Conservation (phyloP, 2,888 invertebrate species). For the Nineta flava region DNA sequence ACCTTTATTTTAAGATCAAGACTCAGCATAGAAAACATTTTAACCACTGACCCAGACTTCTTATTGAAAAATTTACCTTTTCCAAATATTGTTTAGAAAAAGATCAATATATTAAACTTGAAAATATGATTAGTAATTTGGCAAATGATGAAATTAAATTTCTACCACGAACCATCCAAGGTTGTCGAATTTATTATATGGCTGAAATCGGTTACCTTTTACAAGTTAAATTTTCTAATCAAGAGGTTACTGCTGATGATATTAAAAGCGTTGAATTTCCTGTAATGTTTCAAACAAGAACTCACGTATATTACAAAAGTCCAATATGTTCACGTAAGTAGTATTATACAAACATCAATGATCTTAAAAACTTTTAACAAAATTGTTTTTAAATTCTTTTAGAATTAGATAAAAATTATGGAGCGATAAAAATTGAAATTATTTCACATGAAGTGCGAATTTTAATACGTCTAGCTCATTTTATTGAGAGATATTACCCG, state of each 20-base stretch:
- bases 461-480: conserved; percentile 47
- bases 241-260: neutral
- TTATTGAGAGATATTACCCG: conserved; percentile 40
- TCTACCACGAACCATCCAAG: conserved; percentile 46
- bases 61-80: no score
- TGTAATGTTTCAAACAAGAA: conserved; percentile 1
- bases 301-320: conserved; percentile 46
- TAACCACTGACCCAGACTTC: no score
- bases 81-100: conserved; percentile 37
- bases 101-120: conserved; percentile 49
- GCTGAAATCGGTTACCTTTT: conserved; percentile 68
- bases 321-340: conserved; percentile 40
- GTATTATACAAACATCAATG: neutral
- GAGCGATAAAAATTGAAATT: conserved; percentile 65
- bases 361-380: neutral
- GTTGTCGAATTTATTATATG: conserved; percentile 51
- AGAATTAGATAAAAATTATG: conserved; percentile 62
- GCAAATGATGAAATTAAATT: conserved; percentile 52
- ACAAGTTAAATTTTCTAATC: conserved; percentile 47
- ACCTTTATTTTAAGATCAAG: no score
- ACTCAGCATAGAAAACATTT: no score
- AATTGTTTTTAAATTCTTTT: conserved; percentile 14
- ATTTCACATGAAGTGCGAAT: conserved; percentile 65
- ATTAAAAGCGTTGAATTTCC: conserved; percentile 2
- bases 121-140: conserved; percentile 40